Conservation (phyloP, 92 coral and sea anemone genomes). For the Porites lobata region DNA sequence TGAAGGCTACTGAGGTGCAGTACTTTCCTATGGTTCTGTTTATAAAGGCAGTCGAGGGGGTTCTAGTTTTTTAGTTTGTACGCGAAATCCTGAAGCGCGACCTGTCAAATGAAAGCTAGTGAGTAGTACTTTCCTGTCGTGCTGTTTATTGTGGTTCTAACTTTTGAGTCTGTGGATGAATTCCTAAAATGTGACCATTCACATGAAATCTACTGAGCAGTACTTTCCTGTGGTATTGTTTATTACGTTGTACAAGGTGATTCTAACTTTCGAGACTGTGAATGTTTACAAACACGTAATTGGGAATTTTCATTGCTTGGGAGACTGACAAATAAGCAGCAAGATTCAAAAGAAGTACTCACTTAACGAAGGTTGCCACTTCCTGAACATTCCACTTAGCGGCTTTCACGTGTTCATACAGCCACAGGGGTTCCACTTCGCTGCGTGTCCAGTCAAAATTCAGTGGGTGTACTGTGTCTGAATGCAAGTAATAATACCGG, state of each 20-base stretch:
- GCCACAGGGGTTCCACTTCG: constrained; percentile 95
- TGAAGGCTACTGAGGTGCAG: not conserved
- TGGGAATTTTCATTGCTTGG: no score
- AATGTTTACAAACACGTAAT: no score
- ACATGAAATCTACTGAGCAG: not conserved
- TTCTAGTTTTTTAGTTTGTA: not conserved
- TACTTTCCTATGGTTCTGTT: not conserved
- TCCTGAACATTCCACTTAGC: constrained; percentile 92
- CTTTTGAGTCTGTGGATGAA: not conserved
- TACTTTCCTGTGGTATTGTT: not conserved
- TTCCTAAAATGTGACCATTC: not conserved
- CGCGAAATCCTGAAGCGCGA: not conserved
- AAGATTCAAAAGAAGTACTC: not conserved
- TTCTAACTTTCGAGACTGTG: no score
- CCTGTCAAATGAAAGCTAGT: not conserved
- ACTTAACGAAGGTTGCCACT: constrained; percentile 94
- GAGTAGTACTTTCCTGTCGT: not conserved
- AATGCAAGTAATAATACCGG: not conserved
- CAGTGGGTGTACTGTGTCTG: constrained; percentile 82
- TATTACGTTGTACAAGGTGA: no score
- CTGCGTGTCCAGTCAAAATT: constrained; percentile 87
- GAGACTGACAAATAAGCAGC: not conserved
- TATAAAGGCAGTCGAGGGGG: not conserved
- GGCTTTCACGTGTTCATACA: constrained; percentile 95
- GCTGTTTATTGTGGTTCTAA: not conserved